Base-by-base conservation (phyloP, 2,113 vertebrate species). In the Sciurus niger region DNA sequence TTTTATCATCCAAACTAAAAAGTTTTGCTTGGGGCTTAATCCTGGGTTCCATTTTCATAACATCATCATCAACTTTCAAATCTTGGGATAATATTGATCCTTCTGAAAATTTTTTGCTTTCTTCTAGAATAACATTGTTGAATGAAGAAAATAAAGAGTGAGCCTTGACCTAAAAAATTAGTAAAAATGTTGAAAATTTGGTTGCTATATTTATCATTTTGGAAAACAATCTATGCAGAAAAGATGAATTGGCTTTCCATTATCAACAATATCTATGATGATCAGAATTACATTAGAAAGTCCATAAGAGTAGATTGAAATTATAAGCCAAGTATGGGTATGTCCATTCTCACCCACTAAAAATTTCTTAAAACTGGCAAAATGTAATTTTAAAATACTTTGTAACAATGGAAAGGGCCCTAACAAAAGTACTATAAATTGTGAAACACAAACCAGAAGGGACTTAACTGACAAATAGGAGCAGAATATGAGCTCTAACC, bases 1-100 rank as follows among this genome's bases (percentile, higher is more conserved):
- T 98, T 97, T 98, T 98, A 84, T 99, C 98, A 97, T 99, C 98
- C 96, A 99, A 98, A 94, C 88, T 98, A 89, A 98, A 82, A 85
- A 99, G 97, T 97, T 98, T 99, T 93, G 98, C 98, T 60, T 96
- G 98, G 16, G 98, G 97, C 80, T 99, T 99, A 84, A 98, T 95
- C 58, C 96, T 84, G 18, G 98, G 99, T 24, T 99, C 98, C 98
- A 99, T 99, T 96, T 97, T 98, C 89, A 99, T 96, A 96, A 98
- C 90, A 80, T 98, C 97, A 68, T 98, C 98, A 97, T 99, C 99
- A 65, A 60, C 2, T 78, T 97, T 95, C 28, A 98, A 96, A 63
- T 98, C 98, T 51, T 96, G 92, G 63, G 98, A 98, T 51, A 98
- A 84, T 84, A 97, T 7, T 90, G 97, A 97, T 93, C 51, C 95